These are phyloP conservation scores for Brenthis daphne DNA, from an alignment of 2,888 invertebrate species.

Conservation along the genomic window DNA sequence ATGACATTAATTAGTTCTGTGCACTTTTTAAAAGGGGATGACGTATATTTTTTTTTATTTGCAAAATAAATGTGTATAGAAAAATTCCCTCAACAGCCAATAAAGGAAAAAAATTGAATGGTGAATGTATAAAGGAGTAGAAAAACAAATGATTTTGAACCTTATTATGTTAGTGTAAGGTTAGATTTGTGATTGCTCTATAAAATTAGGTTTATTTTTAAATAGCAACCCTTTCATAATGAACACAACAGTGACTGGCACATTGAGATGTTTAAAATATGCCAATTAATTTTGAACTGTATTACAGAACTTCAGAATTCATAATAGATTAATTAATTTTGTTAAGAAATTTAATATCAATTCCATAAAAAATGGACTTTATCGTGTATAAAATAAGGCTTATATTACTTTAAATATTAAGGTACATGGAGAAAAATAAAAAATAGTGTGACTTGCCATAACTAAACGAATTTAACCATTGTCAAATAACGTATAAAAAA, in stretches of 20 bases:
- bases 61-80: slow-evolving; percentile 35
- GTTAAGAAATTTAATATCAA: background rate
- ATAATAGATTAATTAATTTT: background rate
- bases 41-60: slow-evolving; percentile 29
- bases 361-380: slow-evolving; percentile 10
- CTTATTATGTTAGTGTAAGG: background rate
- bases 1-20: slow-evolving; percentile 37
- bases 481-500: slow-evolving; percentile 46
- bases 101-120: slow-evolving; percentile 34
- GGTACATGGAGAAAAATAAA: slow-evolving; percentile 38
- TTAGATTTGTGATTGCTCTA: slow-evolving; percentile 9
- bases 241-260: slow-evolving; percentile 41
- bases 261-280: slow-evolving; percentile 36
- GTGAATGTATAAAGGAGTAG: slow-evolving; percentile 23
- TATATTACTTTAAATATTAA: slow-evolving; percentile 13
- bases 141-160: background rate
- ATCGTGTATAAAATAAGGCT: background rate
- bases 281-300: background rate
- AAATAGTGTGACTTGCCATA: slow-evolving; percentile 50
- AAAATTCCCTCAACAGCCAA: slow-evolving; percentile 37
- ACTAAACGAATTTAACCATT: slow-evolving; percentile 58
- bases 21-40: slow-evolving; percentile 28
- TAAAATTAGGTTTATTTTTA: slow-evolving; percentile 32
- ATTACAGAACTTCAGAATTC: background rate
- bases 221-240: slow-evolving; percentile 41